Evolutionary conservation across 2,888 invertebrate species (phyloP), one percentile per base, ranked within the genome.

Genomic region (Leucophenga montana): DNA sequence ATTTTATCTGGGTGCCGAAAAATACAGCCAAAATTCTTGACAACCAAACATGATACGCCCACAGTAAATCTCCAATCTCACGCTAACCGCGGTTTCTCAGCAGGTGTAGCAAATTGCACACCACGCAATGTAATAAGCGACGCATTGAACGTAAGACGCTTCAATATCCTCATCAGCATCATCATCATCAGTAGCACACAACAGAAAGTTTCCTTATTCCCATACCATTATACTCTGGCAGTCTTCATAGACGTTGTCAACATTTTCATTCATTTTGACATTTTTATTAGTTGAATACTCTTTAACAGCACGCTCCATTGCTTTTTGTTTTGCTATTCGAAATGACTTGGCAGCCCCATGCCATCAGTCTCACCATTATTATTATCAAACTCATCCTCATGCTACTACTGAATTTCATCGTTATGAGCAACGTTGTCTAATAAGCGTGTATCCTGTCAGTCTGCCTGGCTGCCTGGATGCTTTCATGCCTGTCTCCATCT

Each of bases 241-340:
- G 39, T 39, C 39, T 39, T 39, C 56, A 67, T 61, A 62, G 61
- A 66, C 64, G 74, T 84, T 81, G 81, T 85, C 85, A 80, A 81
- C 83, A 83, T 78, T 81, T 80, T 82, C 84, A 82, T 82, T 83
- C 79, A 79, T 85, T 85, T 85, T 85, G 82, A 82, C 82, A 80
- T 85, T 82, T 82, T 82, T 82, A 82, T 82, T 82, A 82, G 82
- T 82, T 75, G 85, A 85, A 82, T 82, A 82, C 83, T 82, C 85
- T 81, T 76, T 54, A 78, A 74, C 76, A 84, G 85, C 84, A 85
- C 84, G 82, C 85, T 80, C 84, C 79, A 84, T 83, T 85, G 84
- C 84, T 44, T 33, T 33, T 62, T 33, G 53, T 20, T 9, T 27
- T 54, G 8, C 48, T 22, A 20, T 46, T 39, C 11, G 39, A 33